Conservation (phyloP, 2,888 invertebrate genomes). For the Papilio protenor region DNA sequence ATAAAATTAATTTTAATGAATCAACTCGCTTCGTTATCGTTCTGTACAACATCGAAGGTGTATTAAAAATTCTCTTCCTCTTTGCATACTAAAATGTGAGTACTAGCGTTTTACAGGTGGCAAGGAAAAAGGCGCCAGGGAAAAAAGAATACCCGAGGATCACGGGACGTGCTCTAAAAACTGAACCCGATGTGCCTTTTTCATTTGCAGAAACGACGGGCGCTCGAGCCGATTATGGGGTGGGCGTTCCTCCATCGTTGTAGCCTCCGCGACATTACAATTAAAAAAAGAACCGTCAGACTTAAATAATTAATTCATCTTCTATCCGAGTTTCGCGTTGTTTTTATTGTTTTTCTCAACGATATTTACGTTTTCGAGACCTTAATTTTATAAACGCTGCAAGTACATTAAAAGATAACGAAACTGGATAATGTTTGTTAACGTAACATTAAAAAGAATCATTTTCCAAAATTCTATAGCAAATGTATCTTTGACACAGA, state of each 20-base stretch:
- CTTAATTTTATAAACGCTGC: background rate
- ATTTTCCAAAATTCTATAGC: too few relatives aligned
- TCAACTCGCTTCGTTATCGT: slow-evolving; percentile 33
- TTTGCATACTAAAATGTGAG: slow-evolving; percentile 54
- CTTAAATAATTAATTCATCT: slow-evolving; percentile 24
- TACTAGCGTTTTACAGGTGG: slow-evolving; percentile 44
- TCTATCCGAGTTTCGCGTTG: background rate
- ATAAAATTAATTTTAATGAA: slow-evolving; percentile 37
- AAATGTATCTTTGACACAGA: too few relatives aligned
- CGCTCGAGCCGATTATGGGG: slow-evolving; percentile 25
- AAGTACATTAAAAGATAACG: too few relatives aligned
- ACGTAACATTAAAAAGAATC: background rate
- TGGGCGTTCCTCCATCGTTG: slow-evolving; percentile 25
- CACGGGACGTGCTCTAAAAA: slow-evolving; percentile 36
- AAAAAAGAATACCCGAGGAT: slow-evolving; percentile 16
- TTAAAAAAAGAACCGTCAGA: slow-evolving; percentile 17
- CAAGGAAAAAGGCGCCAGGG: background rate
- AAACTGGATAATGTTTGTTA: background rate
- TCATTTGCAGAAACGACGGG: slow-evolving; percentile 31
- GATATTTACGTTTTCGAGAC: background rate
- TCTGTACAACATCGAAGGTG: slow-evolving; percentile 15
- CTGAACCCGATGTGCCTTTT: slow-evolving; percentile 30
- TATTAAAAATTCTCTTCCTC: slow-evolving; percentile 43
- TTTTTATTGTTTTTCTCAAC: slow-evolving; percentile 1
- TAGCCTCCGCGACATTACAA: slow-evolving; percentile 17